Evolutionary conservation across 2,797 vertebrate genomes (phyloP).

Genomic region (Florisuga fusca): DNA sequence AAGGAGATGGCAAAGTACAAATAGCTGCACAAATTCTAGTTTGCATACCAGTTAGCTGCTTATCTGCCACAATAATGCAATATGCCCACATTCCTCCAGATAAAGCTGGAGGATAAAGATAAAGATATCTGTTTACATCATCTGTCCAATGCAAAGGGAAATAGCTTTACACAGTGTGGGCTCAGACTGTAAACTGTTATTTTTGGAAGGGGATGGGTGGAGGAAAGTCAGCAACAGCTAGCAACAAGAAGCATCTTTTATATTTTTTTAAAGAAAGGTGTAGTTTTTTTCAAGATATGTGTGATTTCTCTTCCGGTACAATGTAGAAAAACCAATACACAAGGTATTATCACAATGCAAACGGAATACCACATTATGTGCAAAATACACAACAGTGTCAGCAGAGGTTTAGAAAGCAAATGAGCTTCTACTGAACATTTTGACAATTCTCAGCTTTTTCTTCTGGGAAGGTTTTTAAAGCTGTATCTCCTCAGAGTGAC

Average conservation of each 20-base stretch:
- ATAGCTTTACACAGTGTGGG: not conserved
- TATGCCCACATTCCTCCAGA: not conserved
- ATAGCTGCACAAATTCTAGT: not conserved
- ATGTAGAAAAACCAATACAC: not conserved
- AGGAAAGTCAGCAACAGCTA: not conserved
- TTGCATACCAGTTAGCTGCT: not conserved
- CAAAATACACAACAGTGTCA: not conserved
- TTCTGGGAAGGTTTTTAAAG: not conserved
- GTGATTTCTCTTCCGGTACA: not conserved
- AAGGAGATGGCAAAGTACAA: not conserved
- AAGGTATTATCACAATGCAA: conserved; percentile 23
- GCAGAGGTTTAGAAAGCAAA: not conserved
- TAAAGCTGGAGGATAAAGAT: not conserved
- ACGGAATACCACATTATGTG: not conserved
- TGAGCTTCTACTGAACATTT: not conserved
- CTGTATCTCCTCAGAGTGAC: not conserved
- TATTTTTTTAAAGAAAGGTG: not conserved
- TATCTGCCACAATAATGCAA: not conserved
- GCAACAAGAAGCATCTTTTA: not conserved
- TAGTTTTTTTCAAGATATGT: not conserved
- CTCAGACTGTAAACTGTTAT: not conserved
- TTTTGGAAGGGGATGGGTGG: not conserved
- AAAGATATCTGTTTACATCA: not conserved
- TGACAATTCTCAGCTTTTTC: not conserved
- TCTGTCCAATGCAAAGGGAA: not conserved